Conservation (phyloP, 2,888 invertebrate genomes). For the Pseudococcus jackbeardsleyi region DNA sequence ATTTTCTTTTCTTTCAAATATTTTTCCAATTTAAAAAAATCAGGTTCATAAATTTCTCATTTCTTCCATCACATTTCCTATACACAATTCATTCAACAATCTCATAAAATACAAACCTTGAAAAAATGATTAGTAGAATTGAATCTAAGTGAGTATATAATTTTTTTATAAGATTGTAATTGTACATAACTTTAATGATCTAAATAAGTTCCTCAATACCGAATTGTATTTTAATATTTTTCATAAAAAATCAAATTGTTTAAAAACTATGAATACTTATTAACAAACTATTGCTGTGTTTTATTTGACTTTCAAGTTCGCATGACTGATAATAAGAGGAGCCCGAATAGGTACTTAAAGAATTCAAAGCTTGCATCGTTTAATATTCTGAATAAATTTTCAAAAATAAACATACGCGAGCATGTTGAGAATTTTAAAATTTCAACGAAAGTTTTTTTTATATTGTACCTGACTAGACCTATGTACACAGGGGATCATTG, state of each 20-base stretch:
- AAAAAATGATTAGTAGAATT: background rate
- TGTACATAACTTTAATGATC: background rate
- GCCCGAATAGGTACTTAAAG: background rate
- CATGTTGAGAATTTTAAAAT: constrained; percentile 6
- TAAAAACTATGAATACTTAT: background rate
- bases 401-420: background rate
- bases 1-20: too few species aligned
- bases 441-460: background rate
- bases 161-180: background rate
- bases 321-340: background rate
- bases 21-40: too few species aligned
- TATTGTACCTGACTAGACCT: background rate
- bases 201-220: background rate
- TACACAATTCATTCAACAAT: background rate
- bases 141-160: background rate
- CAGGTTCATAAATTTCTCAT: too few species aligned
- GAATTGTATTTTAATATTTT: background rate
- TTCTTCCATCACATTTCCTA: too few species aligned
- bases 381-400: constrained; percentile 6
- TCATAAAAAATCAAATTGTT: background rate
- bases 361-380: background rate
- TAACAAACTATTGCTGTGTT: background rate
- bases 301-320: background rate
- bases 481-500: background rate
- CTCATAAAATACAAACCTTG: background rate